Evolutionary conservation across 2,797 vertebrate genomes (phyloP), one percentile per base, ranked within the genome.

Genomic region (Serranus cabrilla): DNA sequence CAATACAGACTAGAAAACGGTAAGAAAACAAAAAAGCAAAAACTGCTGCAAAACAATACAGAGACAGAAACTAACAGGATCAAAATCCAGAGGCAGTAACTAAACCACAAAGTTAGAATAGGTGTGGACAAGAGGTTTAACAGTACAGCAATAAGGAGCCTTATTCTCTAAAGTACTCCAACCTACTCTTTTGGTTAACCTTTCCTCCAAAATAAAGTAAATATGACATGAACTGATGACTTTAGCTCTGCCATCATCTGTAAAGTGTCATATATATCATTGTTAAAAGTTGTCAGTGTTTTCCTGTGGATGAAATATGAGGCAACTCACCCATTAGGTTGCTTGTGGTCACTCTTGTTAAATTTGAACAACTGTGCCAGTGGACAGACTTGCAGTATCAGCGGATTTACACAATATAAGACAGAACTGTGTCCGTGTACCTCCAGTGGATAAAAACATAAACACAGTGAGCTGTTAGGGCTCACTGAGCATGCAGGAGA

Each of bases 1-100:
- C 49, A 66, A 42, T 23, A 46, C 62, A 45, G 21, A 49, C 66
- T 20, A 62, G 58, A 62, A 74, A 78, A 65, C 12, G 0, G 9
- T 27, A 47, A 40, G 7, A 9, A 7, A 17, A 27, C n/a, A n/a
- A 58, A 55, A 42, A 5, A 27, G n/a, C n/a, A 56, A 74, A 71
- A 8, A 54, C 17, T 47, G 20, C 42, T 52, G 43, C 18, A 39
- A 47, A 74, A 71, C 23, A 74, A 63, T 49, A 27, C 45, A 65
- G 39, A 39, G 7, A 11, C 8, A 39, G 37, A 37, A 71, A 71
- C 75, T 31, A 64, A 39, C 45, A 18, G 18, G 42, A 69, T 65
- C 55, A 52, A 18, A 71, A 56, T 72, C 58, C 61, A 46, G 23
- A 71, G 20, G 45, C 34, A 74, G 58, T 62, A 51, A 80, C 75